phyloP scores from a whole-genome alignment of 2,797 vertebrate species.

The Lepus oiostolus region DNA sequence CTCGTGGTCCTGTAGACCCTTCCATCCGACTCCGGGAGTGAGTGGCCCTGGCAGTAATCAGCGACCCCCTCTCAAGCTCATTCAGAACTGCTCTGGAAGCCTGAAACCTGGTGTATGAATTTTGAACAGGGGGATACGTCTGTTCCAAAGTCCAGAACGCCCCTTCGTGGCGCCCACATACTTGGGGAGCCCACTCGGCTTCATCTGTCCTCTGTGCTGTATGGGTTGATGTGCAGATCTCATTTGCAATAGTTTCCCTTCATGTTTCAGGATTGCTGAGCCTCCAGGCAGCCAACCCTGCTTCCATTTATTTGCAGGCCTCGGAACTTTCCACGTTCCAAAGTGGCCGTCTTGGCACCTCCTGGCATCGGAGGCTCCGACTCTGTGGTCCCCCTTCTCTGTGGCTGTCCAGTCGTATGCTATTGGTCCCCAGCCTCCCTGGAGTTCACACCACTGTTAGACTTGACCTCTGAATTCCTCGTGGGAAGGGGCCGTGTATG shows the following conservation, averaged over 20 bases:
- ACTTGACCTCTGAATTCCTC: background rate
- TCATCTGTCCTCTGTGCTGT: background rate
- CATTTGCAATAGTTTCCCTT: background rate
- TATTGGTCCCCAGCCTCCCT: background rate
- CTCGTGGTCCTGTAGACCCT: background rate
- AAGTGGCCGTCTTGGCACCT: background rate
- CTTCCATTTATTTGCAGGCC: background rate
- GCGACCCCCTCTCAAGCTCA: fast-evolving
- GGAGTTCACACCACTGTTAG: background rate
- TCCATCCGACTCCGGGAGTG: background rate
- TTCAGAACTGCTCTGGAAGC: background rate
- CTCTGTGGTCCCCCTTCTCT: background rate
- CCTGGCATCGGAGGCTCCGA: background rate
- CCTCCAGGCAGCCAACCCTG: background rate
- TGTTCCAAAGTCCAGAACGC: background rate
- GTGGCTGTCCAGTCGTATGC: background rate
- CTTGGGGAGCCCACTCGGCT: background rate
- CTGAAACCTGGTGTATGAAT: background rate
- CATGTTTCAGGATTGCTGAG: background rate
- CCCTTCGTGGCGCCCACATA: background rate
- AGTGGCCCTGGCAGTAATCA: background rate
- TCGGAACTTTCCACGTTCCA: background rate
- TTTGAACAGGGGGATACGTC: background rate
- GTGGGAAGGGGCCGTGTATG: background rate
- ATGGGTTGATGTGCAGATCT: background rate